These are phyloP conservation scores for Sturmia bella DNA, from an alignment of 2,888 invertebrate species.

Conservation along the genomic window DNA sequence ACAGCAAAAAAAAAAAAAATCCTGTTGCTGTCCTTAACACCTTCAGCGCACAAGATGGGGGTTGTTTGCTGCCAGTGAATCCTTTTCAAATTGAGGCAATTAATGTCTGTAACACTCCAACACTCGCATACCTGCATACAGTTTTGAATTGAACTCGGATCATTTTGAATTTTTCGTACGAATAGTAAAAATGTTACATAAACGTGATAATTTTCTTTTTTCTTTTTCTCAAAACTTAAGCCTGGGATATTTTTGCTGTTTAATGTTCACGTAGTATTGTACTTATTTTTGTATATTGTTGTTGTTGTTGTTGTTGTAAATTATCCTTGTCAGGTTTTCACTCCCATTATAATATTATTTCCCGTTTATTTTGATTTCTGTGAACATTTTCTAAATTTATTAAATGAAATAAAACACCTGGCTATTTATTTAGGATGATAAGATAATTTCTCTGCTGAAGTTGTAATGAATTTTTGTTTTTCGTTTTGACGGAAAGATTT, in stretches of 20 bases:
- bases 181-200: too few species aligned
- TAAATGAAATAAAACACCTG: constrained; percentile 55
- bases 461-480: constrained; percentile 3
- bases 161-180: too few species aligned
- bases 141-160: constrained; percentile 8
- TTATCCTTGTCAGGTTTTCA: constrained; percentile 32
- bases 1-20: constrained; percentile 30
- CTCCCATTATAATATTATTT: constrained; percentile 18
- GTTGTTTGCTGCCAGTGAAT: constrained; percentile 41
- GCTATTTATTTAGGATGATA: constrained; percentile 57
- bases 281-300: too few species aligned
- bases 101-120: neutral
- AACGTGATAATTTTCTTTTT: too few species aligned
- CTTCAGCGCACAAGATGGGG: constrained; percentile 16
- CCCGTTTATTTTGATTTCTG: constrained; percentile 11
- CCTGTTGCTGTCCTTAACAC: constrained; percentile 57
- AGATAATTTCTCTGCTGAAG: neutral
- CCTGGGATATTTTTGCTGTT: too few species aligned
- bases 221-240: too few species aligned
- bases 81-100: neutral
- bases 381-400: neutral
- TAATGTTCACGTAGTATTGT: too few species aligned
- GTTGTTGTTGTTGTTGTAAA: constrained; percentile 18
- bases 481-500: too few species aligned
- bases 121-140: neutral